Percentiles rank a stretch among this genome's conserved stretches.
Conservation (phyloP, 1,140 invertebrate species). For the Grapholita molesta region DNA sequence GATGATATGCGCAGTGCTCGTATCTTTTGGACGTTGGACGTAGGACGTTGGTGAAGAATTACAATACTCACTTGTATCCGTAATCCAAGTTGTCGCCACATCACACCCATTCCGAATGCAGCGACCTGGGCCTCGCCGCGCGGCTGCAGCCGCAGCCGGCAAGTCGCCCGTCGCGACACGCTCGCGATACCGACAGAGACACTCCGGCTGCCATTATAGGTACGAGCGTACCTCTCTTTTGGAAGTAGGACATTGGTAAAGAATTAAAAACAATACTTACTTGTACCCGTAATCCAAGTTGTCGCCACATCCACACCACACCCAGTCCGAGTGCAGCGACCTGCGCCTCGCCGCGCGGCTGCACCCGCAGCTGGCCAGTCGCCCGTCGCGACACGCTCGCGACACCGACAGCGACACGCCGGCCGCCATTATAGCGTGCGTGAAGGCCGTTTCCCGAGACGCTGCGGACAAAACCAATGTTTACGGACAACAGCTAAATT, state of each 20-base stretch:
- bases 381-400: conserved; percentile 92
- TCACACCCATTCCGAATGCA: conserved; percentile 96
- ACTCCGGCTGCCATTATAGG: conserved; percentile 93
- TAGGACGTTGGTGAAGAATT: too few relatives aligned
- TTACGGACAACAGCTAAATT: too few relatives aligned
- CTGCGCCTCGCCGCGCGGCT: conserved; percentile 87
- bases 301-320: conserved; percentile 98
- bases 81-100: conserved; percentile 98
- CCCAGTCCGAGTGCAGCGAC: conserved; percentile 92
- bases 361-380: conserved; percentile 93
- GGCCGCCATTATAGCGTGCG: conserved; percentile 92
- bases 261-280: conserved; percentile 76
- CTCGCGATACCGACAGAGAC: conserved; percentile 89
- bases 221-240: neutral
- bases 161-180: conserved; percentile 93
- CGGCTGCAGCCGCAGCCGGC: conserved; percentile 93
- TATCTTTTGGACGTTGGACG: too few relatives aligned
- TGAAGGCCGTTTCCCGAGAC: conserved; percentile 94
- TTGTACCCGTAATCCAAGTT: conserved; percentile 97
- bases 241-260: neutral
- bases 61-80: conserved; percentile 91
- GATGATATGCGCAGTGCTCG: too few relatives aligned
- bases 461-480: conserved; percentile 84
- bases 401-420: conserved; percentile 93
- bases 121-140: conserved; percentile 86